phyloP scores from a whole-genome alignment of 1,140 invertebrate genomes.

The Helicoverpa zea region DNA sequence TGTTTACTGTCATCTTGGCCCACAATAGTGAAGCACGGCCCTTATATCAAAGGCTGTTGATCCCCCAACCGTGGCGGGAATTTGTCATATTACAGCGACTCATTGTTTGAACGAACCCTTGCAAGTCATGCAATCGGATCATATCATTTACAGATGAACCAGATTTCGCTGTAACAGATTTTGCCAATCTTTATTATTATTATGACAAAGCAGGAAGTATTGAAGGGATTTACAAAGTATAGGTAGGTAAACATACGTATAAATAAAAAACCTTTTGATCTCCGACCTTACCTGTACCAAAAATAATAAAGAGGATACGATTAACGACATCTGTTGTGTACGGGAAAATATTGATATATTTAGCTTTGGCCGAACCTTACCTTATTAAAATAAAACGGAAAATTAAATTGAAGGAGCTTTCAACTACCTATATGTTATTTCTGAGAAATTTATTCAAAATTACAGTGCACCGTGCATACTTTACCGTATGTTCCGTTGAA shows the following conservation, averaged over 20 bases:
- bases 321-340: too few species aligned
- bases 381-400: too few species aligned
- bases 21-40: slow-evolving; percentile 1
- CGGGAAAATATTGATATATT: too few species aligned
- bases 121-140: slow-evolving; percentile 41
- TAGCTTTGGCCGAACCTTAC: too few species aligned
- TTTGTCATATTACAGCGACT: slow-evolving; percentile 48
- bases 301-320: too few species aligned
- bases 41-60: slow-evolving; percentile 35
- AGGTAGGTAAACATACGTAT: not conserved
- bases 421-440: too few species aligned
- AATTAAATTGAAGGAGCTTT: too few species aligned
- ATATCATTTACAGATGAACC: slow-evolving; percentile 11
- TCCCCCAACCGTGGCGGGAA: slow-evolving; percentile 31
- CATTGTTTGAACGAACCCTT: slow-evolving; percentile 40
- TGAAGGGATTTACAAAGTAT: not conserved
- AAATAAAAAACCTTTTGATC: not conserved
- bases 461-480: not conserved
- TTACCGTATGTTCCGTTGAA: not conserved
- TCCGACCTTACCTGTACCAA: too few species aligned
- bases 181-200: not conserved
- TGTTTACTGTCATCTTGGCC: not conserved
- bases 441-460: too few species aligned
- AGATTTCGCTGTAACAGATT: not conserved
- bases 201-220: not conserved